Evolutionary conservation across 2,888 invertebrate genomes (phyloP).

Genomic region (Synergus japonicus): DNA sequence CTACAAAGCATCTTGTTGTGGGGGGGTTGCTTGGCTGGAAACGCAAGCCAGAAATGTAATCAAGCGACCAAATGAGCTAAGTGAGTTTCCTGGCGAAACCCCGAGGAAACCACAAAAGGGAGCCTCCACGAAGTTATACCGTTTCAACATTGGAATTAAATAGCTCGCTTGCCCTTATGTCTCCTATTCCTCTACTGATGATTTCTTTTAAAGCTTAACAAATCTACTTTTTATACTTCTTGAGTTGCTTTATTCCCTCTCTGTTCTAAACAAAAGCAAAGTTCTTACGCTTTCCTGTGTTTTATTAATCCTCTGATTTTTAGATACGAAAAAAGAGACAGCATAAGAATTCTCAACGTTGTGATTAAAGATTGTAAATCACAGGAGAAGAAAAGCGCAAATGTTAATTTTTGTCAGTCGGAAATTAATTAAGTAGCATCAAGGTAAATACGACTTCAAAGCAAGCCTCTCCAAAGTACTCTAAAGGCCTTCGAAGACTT

Average conservation of each 20-base stretch:
- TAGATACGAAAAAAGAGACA: background rate
- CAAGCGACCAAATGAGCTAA: conserved; percentile 39
- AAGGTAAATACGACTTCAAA: conserved; percentile 16
- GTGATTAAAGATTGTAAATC: background rate
- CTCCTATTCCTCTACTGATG: background rate
- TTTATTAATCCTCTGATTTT: background rate
- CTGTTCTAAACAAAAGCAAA: no score
- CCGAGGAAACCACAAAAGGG: conserved; percentile 36
- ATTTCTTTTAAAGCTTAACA: background rate
- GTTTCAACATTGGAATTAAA: conserved; percentile 12
- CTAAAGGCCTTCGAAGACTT: conserved; percentile 54
- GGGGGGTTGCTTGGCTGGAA: conserved; percentile 17
- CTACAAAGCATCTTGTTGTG: conserved; percentile 22
- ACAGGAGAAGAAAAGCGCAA: conserved; percentile 7
- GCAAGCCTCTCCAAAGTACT: conserved; percentile 44
- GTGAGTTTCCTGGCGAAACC: conserved; percentile 36
- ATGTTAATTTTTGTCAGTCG: background rate
- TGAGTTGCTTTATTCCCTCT: no score
- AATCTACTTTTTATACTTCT: background rate
- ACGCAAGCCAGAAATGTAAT: conserved; percentile 40
- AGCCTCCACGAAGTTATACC: conserved; percentile 11
- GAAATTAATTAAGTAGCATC: conserved; percentile 32
- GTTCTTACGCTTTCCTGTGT: no score
- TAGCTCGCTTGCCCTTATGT: background rate
- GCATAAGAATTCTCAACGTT: background rate